Evolutionary conservation across 2,113 vertebrate genomes (phyloP).

Genomic region (Melanostigma gelatinosum): DNA sequence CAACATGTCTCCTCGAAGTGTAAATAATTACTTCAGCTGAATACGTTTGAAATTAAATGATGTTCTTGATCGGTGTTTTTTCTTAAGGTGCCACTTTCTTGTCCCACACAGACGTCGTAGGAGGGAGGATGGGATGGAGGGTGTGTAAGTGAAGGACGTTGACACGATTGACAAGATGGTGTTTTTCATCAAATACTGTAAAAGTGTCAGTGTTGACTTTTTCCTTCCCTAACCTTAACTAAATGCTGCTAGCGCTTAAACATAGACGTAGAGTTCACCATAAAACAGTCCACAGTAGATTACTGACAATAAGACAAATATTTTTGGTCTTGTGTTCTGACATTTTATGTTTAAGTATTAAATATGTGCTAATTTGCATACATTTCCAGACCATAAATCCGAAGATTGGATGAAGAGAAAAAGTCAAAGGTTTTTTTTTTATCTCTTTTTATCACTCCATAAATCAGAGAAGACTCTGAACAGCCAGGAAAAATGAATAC

Average conservation of each 20-base stretch:
- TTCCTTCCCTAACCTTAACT: background rate
- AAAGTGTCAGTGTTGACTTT: background rate
- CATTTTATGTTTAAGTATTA: background rate
- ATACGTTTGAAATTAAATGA: background rate
- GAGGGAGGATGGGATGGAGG: background rate
- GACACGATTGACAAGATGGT: background rate
- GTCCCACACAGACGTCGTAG: no score
- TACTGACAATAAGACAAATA: background rate
- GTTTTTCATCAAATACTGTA: background rate
- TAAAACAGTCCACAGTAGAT: background rate
- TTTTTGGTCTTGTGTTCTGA: background rate
- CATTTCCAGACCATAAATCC: background rate
- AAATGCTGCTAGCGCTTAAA: no score
- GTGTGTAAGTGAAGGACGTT: background rate
- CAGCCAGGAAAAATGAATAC: background rate
- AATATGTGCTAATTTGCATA: background rate
- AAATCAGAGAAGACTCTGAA: background rate
- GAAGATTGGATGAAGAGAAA: background rate
- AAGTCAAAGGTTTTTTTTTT: background rate
- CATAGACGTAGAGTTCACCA: background rate
- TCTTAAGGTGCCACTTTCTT: no score
- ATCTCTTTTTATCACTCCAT: background rate
- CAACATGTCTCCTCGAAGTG: background rate
- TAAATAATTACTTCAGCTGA: background rate
- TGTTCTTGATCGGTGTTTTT: background rate